Percentiles rank a stretch among this genome's conserved stretches.
phyloP scores from a whole-genome alignment of 2,888 invertebrate genomes.

The Gortyna flavago region DNA sequence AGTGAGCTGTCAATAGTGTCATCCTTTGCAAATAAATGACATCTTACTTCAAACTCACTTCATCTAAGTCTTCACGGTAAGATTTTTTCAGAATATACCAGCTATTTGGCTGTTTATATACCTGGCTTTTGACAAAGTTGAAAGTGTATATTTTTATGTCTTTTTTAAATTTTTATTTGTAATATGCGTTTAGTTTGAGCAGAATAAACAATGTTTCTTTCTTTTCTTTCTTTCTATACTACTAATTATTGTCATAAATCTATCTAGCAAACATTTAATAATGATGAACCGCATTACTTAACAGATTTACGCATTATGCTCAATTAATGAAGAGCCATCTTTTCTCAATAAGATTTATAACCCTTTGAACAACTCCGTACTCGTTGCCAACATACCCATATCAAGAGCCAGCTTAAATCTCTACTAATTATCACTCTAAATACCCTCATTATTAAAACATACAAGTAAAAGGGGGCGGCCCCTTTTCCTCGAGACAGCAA shows the following conservation, averaged over 20 bases:
- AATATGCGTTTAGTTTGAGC: too few relatives aligned
- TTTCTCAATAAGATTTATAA: neutral
- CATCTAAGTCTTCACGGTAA: neutral
- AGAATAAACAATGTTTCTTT: too few relatives aligned
- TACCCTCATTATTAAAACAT: neutral
- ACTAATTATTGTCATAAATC: too few relatives aligned
- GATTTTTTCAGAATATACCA: neutral
- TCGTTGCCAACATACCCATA: neutral
- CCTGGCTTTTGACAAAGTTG: too few relatives aligned
- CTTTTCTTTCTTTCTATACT: too few relatives aligned
- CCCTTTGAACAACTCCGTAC: neutral
- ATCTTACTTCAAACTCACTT: neutral
- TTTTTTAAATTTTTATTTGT: too few relatives aligned
- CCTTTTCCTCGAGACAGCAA: neutral
- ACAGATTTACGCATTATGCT: neutral
- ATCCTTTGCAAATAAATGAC: neutral
- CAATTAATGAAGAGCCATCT: neutral
- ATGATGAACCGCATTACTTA: neutral
- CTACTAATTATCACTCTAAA: neutral
- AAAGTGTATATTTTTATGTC: too few relatives aligned
- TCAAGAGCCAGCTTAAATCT: neutral
- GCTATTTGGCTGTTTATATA: neutral
- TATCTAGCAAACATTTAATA: too few relatives aligned
- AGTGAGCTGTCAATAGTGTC: neutral
- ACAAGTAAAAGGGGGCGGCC: neutral